Conservation (phyloP, 2,113 vertebrate genomes). For the Rhinolophus sinicus region DNA sequence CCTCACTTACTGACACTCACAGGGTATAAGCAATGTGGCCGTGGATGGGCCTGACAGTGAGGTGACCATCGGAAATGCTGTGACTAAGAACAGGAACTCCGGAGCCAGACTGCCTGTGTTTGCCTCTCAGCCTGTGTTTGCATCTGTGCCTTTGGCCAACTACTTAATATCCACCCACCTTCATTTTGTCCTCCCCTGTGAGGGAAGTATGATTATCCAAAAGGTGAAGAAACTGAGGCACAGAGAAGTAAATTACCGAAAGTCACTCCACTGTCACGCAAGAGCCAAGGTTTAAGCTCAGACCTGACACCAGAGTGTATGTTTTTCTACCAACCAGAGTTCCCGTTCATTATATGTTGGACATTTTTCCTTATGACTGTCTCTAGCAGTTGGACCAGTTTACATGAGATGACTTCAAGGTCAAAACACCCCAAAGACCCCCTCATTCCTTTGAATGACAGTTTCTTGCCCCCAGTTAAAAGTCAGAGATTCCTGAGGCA, state of each 20-base stretch:
- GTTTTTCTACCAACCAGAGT: background rate
- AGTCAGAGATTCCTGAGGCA: background rate
- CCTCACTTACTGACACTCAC: background rate
- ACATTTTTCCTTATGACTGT: background rate
- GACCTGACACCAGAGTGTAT: background rate
- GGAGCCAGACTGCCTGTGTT: background rate
- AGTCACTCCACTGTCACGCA: background rate
- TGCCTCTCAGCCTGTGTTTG: background rate
- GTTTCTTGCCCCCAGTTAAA: background rate
- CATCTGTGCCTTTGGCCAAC: too few relatives aligned
- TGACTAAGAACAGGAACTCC: background rate
- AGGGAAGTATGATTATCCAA: background rate
- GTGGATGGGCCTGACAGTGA: background rate
- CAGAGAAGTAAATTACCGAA: background rate
- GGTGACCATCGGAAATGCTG: background rate
- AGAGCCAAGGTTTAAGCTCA: background rate
- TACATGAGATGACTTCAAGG: background rate
- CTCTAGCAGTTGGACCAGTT: background rate
- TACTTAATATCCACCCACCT: background rate
- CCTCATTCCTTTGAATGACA: background rate
- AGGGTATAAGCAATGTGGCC: background rate
- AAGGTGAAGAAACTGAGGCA: background rate
- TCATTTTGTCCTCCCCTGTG: background rate
- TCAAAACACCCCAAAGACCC: background rate
- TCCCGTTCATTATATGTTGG: background rate